Conservation (phyloP, 2,797 vertebrate species). For the Tenualosa ilisha region DNA sequence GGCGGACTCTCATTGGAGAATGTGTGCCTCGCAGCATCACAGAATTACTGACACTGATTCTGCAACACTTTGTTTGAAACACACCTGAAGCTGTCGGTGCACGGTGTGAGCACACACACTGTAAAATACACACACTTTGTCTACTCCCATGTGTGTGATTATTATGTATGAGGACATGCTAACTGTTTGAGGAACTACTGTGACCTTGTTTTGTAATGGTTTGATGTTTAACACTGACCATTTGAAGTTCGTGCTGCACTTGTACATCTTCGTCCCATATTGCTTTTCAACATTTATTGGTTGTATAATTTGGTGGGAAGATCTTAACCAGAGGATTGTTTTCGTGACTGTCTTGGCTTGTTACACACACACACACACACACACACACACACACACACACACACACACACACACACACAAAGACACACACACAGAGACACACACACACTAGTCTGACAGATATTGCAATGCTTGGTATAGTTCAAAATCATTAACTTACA, state of each 20-base stretch:
- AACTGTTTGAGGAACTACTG: constrained; percentile 46
- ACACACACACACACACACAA: neutral
- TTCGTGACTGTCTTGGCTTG: neutral
- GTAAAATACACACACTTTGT: constrained; percentile 45
- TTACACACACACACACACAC: neutral
- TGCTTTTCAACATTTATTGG: constrained; percentile 31
- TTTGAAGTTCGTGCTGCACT: constrained; percentile 43
- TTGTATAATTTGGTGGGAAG: constrained; percentile 32
- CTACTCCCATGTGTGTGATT: constrained; percentile 33
- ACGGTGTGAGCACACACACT: constrained; percentile 35
- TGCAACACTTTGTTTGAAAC: constrained; percentile 7
- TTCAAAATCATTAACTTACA: neutral
- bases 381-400: constrained; percentile 6
- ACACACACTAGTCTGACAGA: constrained; percentile 1
- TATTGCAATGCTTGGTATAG: neutral
- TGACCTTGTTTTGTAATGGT: constrained; percentile 50
- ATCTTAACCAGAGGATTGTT: constrained; percentile 26
- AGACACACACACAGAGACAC: neutral
- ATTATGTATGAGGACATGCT: constrained; percentile 33
- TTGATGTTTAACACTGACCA: constrained; percentile 46
- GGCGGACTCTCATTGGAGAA: neutral
- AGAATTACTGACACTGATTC: neutral
- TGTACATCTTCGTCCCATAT: constrained; percentile 39
- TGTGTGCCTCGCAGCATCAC: constrained; percentile 14
- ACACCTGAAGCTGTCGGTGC: constrained; percentile 1